A percentile compares a stretch with the other conserved stretches of the same genome.
Evolutionary conservation across 2,113 vertebrate genomes (phyloP).

Genomic region (Osmerus eperlanus): DNA sequence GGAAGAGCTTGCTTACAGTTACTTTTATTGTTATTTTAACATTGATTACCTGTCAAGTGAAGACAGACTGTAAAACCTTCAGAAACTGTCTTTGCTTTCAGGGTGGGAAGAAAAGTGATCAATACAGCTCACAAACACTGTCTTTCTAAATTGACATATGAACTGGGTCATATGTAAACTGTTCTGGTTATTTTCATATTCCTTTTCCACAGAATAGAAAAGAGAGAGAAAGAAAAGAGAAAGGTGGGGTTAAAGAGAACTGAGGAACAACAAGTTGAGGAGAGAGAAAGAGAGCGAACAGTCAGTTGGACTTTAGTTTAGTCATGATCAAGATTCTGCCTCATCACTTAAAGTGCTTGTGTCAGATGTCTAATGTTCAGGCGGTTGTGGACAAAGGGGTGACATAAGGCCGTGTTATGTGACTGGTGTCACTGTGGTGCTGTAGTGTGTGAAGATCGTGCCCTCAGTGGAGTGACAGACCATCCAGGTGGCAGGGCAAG

Average conservation of each 20-base stretch:
- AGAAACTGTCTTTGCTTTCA: too few relatives aligned
- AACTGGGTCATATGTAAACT: too few relatives aligned
- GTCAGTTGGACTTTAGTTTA: neutral
- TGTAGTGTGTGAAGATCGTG: conserved; percentile 66
- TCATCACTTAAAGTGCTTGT: too few relatives aligned
- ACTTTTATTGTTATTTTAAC: too few relatives aligned
- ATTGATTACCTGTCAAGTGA: too few relatives aligned
- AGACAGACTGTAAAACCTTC: too few relatives aligned
- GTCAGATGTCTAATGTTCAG: neutral
- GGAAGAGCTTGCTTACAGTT: too few relatives aligned
- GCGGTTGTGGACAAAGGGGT: conserved; percentile 35
- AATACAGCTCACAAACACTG: too few relatives aligned
- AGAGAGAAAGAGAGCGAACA: neutral
- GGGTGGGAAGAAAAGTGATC: too few relatives aligned
- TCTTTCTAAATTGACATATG: too few relatives aligned
- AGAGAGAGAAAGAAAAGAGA: neutral
- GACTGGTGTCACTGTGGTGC: conserved; percentile 67
- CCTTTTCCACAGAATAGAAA: neutral
- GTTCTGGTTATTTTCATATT: too few relatives aligned
- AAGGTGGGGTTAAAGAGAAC: neutral
- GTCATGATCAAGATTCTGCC: too few relatives aligned
- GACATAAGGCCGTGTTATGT: conserved; percentile 67
- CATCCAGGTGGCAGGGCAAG: conserved; percentile 53
- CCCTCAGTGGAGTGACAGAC: neutral
- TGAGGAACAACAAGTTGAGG: neutral